Evolutionary conservation across 92 coral and sea anemone genomes (phyloP), one percentile per base, ranked within the genome.

Genomic region (Hydrozoanthus gracilis): DNA sequence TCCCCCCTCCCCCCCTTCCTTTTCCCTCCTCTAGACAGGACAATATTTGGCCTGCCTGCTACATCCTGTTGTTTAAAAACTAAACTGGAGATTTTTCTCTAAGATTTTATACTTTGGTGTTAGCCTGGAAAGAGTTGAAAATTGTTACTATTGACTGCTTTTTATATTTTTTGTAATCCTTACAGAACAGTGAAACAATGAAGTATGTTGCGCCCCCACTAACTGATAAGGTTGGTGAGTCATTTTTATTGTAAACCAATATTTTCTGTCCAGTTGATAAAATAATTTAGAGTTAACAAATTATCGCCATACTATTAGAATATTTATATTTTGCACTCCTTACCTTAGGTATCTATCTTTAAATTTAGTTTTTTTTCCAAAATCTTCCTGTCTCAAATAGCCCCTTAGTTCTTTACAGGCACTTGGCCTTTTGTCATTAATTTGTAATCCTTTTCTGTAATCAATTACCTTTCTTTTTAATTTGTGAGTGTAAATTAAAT

Each of bases 191-290:
- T 50, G 85, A 83, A 27, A 84, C 87, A 71, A 69, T 96, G 82
- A 94, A 95, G 47, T 94, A 90, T 88, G 89, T 86, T 84, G 99
- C 99, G 50, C 99, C 99, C 4, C 93, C 95, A 2, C 91, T 96
- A 14, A 89, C 99, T 18, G 99, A 96, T 88, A 92, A 96, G 98
- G 99, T 96, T 88, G 10, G 82, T 7, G 9, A n/a, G 58, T 15
- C 68, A 7, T 71, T 48, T 8, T 13, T 62, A 9, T 17, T 51
- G 44, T 46, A 4, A 46, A 3, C 7, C 3, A 11, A 15, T 5
- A 54, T 48, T 46, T 7, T 46, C 62, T 18, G 7, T 69, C 2
- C 39, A 27, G 2, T 27, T 27, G 39, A 27, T 27, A 27, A 27
- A 27, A 27, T 27, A 27, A 27, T 27, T 27, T 27, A 27, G 2